These are phyloP conservation scores for Stenodera caucasica DNA, from an alignment of 2,888 invertebrate genomes.

Conservation along the genomic window DNA sequence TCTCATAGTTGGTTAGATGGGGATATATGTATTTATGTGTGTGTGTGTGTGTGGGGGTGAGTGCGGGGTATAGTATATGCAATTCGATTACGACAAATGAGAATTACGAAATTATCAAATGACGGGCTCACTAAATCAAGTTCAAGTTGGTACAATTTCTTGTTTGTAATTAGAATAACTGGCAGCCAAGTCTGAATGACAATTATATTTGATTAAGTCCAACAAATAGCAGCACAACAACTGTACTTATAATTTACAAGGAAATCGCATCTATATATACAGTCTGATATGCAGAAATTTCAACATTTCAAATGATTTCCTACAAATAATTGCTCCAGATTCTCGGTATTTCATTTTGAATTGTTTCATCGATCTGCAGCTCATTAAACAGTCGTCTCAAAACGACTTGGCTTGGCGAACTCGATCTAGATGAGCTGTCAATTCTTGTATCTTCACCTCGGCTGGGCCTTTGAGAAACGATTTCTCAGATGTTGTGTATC, in stretches of 20 bases:
- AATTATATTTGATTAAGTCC: slow-evolving; percentile 2
- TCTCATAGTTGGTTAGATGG: slow-evolving; percentile 4
- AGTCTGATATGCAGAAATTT: background rate
- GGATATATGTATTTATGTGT: background rate
- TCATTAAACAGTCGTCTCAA: no score
- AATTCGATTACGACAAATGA: slow-evolving; percentile 2
- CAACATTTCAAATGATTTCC: background rate
- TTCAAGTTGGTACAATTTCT: slow-evolving; percentile 4
- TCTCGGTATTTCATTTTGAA: no score
- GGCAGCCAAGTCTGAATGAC: background rate
- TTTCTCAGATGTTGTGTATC: no score
- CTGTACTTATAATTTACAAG: background rate
- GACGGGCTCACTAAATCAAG: background rate
- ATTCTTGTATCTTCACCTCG: no score
- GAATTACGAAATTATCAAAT: slow-evolving; percentile 1
- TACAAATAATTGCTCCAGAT: no score
- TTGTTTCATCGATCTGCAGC: no score
- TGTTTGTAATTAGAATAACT: slow-evolving; percentile 4
- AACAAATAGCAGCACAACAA: background rate
- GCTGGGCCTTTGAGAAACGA: no score
- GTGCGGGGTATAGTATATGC: background rate
- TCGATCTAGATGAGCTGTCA: no score
- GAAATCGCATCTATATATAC: background rate
- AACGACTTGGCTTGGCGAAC: no score
- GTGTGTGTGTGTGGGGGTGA: background rate